Evolutionary conservation across 37 sponge, comb jelly and placozoan genomes (phyloP), one percentile per base, ranked within the genome.

Genomic region (Axinella damicornis): DNA sequence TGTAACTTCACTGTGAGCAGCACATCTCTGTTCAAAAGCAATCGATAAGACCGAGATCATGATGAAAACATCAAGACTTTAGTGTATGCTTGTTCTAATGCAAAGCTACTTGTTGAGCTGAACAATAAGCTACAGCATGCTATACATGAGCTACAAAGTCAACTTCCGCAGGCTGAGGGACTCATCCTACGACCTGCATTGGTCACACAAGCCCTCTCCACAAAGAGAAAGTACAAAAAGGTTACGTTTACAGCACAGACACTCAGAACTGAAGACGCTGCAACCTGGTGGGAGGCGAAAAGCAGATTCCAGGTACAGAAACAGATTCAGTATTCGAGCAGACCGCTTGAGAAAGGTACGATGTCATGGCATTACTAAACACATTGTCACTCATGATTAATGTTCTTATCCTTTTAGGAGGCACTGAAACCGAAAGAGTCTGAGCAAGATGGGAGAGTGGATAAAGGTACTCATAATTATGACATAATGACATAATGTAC

Each of bases 1-100:
- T 85, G 86, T 68, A 78, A 85, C 60, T 85, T 85, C 46, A 78
- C 76, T n/a, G n/a, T n/a, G n/a, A n/a, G n/a, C n/a, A n/a, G n/a
- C n/a, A n/a, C 19, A 57, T 57, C 18, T 57, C 58, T 20, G 19
- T 57, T 20, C 16, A 16, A 57, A 16, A 57, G 58, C 58, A 20
- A 19, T 16, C 18, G 19, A 19, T 57, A 57, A 57, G 58, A 16
- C 19, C 58, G 19, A 19, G 19, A 57, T 57, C 19, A 19, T 19
- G 19, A 16, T 57, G 16, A 57, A 57, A 57, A 57, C 18, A 57
- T 57, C 58, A 19, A 57, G 58, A 57, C 58, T 57, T 19, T 57
- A 57, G 16, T 19, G 19, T 57, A 57, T 57, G 58, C 58, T 20
- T 57, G 58, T 19, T 20, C 58, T 57, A 57, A 57, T 57, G 18